Conservation (phyloP, 2,888 invertebrate genomes). For the Drosophila peninsularis region DNA sequence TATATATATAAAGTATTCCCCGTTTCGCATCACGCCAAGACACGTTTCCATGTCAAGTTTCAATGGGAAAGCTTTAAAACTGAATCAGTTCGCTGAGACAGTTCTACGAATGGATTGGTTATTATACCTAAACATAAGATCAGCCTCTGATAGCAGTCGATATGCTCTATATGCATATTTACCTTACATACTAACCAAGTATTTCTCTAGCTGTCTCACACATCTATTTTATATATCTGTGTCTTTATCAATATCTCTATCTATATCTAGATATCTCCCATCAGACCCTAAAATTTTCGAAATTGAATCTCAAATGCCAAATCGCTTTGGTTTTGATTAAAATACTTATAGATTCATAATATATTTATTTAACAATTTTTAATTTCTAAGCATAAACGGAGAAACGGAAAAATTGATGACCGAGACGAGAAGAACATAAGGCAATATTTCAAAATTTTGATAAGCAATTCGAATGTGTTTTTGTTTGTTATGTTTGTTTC, state of each 20-base stretch:
- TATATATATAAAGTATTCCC: too few species aligned
- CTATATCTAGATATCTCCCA: background rate
- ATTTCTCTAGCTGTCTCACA: too few species aligned
- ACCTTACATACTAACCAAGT: too few species aligned
- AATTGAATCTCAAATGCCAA: background rate
- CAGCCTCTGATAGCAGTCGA: background rate
- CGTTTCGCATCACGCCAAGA: background rate
- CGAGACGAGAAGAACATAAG: conserved; percentile 9
- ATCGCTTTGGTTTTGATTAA: background rate
- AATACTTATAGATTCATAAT: conserved; percentile 25
- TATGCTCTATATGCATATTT: background rate
- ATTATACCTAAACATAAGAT: background rate
- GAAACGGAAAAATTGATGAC: conserved; percentile 6
- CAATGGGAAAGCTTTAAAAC: background rate
- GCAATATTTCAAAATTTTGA: conserved; percentile 12
- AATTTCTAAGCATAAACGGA: conserved; percentile 23
- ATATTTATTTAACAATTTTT: conserved; percentile 45
- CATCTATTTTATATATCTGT: too few species aligned
- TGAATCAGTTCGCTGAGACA: background rate
- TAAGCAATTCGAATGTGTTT: conserved; percentile 4
- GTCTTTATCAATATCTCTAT: background rate
- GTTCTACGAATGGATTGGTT: background rate
- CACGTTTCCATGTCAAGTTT: background rate
- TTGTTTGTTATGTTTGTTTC: background rate
- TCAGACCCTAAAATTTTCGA: too few species aligned